A percentile compares a stretch with the other conserved stretches of the same genome.
These are phyloP conservation scores for Chlamydotis undulata DNA, from an alignment of 2,113 vertebrate species.

Conservation along the genomic window DNA sequence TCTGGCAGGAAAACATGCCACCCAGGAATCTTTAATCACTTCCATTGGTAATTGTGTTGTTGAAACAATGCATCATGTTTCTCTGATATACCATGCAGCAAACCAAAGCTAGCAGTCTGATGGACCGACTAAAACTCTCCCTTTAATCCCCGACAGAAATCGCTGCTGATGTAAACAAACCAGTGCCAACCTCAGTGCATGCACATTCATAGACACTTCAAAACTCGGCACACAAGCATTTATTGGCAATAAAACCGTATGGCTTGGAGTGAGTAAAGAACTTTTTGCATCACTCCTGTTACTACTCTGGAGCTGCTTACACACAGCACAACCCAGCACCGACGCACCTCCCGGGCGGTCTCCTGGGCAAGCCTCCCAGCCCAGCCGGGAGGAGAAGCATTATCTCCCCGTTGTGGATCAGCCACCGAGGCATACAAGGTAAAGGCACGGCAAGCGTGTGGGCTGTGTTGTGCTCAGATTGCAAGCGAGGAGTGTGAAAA, in stretches of 20 bases:
- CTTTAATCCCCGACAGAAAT: conserved; percentile 26
- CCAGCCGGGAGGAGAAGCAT: background rate
- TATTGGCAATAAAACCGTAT: background rate
- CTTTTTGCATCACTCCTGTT: background rate
- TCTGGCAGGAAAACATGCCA: background rate
- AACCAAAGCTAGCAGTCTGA: background rate
- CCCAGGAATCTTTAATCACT: background rate
- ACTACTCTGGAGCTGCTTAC: background rate
- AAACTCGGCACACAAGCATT: background rate
- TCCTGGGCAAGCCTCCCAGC: background rate
- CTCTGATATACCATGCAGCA: background rate
- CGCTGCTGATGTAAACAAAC: conserved; percentile 3
- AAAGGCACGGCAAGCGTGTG: background rate
- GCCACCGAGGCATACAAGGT: background rate
- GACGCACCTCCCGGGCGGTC: background rate
- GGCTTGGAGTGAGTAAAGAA: background rate
- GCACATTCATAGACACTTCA: background rate
- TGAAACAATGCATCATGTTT: background rate
- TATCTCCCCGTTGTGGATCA: background rate
- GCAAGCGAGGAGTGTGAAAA: background rate
- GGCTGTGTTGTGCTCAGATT: background rate
- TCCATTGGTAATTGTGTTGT: background rate
- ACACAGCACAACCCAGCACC: background rate
- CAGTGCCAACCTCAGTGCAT: background rate
- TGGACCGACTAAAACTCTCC: background rate